Base-by-base conservation (phyloP, 2,797 vertebrate genomes). In the Notolabrus celidotus region DNA sequence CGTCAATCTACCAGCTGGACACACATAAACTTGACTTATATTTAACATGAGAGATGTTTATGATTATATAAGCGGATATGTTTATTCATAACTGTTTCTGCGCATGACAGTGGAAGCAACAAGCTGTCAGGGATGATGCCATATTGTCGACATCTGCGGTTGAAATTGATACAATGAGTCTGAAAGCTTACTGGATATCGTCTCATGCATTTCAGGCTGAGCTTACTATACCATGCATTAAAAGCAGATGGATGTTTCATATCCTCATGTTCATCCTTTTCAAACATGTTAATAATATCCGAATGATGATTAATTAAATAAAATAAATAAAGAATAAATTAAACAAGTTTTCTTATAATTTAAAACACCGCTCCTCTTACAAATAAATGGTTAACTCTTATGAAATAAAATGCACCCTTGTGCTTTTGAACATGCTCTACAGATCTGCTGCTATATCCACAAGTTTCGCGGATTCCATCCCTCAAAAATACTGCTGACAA, bases 91-190 rank as follows among this genome's bases (percentile, higher is more conserved):
- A 54, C 14, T 56, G 27, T 38, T 25, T 39, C 39, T 74, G 31
- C 27, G 31, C 1, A 43, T 58, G 25, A 38, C 16, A 50, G 33
- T 50, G 63, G 20, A 25, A 9, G 6, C 39, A 64, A 47, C 49
- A 23, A 70, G 55, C 75, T 66, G 66, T 55, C 38, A 15, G 31
- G n/a, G 59, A 60, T 56, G 67, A 39, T 0, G 22, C 62, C 73
- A 77, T 79, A 70, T 68, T 84, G 70, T 67, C 7, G 31, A 76
- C 79, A 77, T 82, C 82, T 86, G 79, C 47, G 50, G 16, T 52
- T 70, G 87, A 82, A 82, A 84, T 71, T 17, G 76, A 86, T 74
- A 61, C 45, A 57, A 77, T 68, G 33, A 71, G 11, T 19, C 51
- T 49, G 62, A 73, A 39, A 54, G 74, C 67, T 67, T 43, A 51